phyloP scores from a whole-genome alignment of 2,888 invertebrate genomes.

The Gastrophysa polygoni region DNA sequence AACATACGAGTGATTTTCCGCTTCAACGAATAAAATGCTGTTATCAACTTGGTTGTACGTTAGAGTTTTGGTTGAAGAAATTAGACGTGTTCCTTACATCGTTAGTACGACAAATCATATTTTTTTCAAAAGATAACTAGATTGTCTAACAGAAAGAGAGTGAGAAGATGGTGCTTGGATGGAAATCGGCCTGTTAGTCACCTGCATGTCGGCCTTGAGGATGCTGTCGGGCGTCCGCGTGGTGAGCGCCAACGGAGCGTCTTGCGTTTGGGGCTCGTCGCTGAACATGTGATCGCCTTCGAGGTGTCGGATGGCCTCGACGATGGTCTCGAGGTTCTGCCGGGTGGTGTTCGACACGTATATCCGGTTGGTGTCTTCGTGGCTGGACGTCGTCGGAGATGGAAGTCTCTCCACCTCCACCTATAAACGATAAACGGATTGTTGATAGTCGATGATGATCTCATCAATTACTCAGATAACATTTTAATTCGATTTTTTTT shows the following conservation, averaged over 20 bases:
- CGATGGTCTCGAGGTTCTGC: conserved; percentile 96
- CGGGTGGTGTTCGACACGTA: conserved; percentile 78
- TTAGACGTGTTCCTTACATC: too few relatives aligned
- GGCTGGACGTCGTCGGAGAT: conserved; percentile 41
- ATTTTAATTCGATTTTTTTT: too few relatives aligned
- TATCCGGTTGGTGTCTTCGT: conserved; percentile 56
- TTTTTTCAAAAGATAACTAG: too few relatives aligned
- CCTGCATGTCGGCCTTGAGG: conserved; percentile 64
- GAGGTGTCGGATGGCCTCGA: conserved; percentile 96
- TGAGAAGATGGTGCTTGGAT: neutral
- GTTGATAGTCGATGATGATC: too few relatives aligned
- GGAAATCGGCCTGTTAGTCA: too few relatives aligned
- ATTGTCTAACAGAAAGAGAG: neutral
- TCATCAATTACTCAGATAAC: too few relatives aligned
- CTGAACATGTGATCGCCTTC: conserved; percentile 95
- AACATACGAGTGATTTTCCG: too few relatives aligned
- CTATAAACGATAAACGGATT: conserved; percentile 20
- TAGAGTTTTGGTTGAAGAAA: too few relatives aligned
- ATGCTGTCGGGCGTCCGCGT: conserved; percentile 52
- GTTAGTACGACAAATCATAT: too few relatives aligned
- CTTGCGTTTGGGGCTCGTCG: conserved; percentile 67
- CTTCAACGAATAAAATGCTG: too few relatives aligned
- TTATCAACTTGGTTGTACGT: too few relatives aligned
- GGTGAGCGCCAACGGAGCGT: conserved; percentile 66
- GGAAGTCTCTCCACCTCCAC: conserved; percentile 55